Percentiles rank a stretch among this genome's conserved stretches.
Conservation (phyloP, 2,113 vertebrate species). For the Xerus inauris region DNA sequence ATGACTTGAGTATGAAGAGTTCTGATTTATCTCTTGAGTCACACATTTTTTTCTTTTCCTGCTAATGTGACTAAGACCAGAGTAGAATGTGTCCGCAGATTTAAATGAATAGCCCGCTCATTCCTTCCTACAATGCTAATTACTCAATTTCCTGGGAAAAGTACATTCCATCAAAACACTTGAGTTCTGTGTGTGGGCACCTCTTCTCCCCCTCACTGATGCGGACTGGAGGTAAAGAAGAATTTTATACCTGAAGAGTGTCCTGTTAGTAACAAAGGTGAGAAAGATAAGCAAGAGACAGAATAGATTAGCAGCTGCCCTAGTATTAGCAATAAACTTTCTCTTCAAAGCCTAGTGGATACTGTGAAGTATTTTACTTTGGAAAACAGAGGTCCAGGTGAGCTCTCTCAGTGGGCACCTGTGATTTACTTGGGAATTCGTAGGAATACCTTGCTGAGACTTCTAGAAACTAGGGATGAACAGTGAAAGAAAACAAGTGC, state of each 20-base stretch:
- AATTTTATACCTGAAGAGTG: background rate
- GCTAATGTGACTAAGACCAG: background rate
- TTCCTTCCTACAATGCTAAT: slow-evolving; percentile 21
- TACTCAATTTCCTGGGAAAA: background rate
- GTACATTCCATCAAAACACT: slow-evolving; percentile 13
- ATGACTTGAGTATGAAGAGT: background rate
- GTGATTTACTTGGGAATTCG: slow-evolving; percentile 36
- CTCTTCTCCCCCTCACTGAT: background rate
- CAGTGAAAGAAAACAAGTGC: background rate
- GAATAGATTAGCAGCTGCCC: background rate
- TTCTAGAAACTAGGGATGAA: background rate
- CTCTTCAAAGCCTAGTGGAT: slow-evolving; percentile 17
- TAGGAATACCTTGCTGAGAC: background rate
- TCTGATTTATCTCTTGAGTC: background rate
- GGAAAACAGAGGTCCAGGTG: background rate
- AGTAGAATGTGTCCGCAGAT: background rate
- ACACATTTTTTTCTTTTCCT: background rate
- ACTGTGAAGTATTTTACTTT: slow-evolving; percentile 2
- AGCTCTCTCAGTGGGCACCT: background rate
- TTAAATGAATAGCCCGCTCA: background rate
- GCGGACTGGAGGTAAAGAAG: background rate
- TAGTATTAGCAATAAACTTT: background rate
- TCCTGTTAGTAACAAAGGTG: background rate
- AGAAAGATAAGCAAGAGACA: background rate
- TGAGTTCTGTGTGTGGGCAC: background rate